phyloP scores from a whole-genome alignment of 92 coral and sea anemone genomes.

The Metridium senile region DNA sequence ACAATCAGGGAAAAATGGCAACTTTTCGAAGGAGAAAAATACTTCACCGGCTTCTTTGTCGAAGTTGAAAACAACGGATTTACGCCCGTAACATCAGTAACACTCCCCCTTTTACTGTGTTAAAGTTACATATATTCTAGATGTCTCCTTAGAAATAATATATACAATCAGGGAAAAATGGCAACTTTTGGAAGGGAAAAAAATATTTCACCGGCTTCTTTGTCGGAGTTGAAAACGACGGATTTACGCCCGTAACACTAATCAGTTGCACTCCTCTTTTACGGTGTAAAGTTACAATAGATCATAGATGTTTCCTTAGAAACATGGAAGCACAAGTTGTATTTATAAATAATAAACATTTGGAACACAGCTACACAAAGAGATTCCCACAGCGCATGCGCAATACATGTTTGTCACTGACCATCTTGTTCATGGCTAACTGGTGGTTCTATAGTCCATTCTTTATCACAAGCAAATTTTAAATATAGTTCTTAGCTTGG shows the following conservation, averaged over 20 bases:
- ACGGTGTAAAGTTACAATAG: too few species aligned
- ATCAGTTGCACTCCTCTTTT: too few species aligned
- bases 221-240: too few species aligned
- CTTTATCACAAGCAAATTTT: conserved; percentile 13
- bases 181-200: background rate
- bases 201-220: too few species aligned
- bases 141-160: background rate
- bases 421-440: background rate
- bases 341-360: conserved; percentile 5
- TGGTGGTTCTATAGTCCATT: conserved; percentile 36
- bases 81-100: too few species aligned
- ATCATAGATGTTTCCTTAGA: background rate
- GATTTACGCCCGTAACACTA: too few species aligned
- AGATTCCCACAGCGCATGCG: conserved; percentile 32
- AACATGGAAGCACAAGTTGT: background rate
- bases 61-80: too few species aligned
- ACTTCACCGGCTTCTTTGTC: too few species aligned
- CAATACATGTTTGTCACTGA: background rate
- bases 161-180: background rate
- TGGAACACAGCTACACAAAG: conserved; percentile 44
- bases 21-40: background rate
- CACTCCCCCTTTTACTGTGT: too few species aligned
- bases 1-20: background rate
- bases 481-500: conserved; percentile 25
- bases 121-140: too few species aligned